A percentile compares a stretch with the other conserved stretches of the same genome.
These are phyloP conservation scores for Micromys minutus DNA, from an alignment of 2,113 vertebrate genomes.

Conservation along the genomic window DNA sequence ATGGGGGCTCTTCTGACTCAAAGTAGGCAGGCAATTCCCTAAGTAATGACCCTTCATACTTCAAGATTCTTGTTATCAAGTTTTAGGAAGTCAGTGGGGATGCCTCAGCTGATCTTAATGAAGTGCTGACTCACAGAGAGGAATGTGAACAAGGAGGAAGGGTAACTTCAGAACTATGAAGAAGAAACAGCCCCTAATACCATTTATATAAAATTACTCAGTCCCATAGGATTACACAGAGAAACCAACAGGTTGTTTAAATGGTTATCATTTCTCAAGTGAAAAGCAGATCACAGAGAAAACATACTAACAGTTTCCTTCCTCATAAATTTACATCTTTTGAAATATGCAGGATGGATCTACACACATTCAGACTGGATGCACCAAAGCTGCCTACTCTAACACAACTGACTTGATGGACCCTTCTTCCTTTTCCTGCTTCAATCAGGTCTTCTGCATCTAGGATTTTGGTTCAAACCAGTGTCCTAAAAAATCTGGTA, in stretches of 20 bases:
- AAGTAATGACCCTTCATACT: background rate
- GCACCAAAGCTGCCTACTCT: background rate
- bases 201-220: constrained; percentile 54
- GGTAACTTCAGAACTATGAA: constrained; percentile 40
- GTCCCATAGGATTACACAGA: background rate
- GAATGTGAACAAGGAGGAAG: constrained; percentile 6
- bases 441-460: background rate
- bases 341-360: constrained; percentile 34
- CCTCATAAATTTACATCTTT: constrained; percentile 45
- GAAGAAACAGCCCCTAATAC: constrained; percentile 49
- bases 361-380: constrained; percentile 24
- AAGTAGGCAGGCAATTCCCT: constrained; percentile 32
- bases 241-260: constrained; percentile 22
- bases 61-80: constrained; percentile 49
- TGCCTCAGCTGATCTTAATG: constrained; percentile 33
- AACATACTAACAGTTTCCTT: background rate
- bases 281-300: constrained; percentile 2
- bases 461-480: background rate
- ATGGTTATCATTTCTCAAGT: constrained; percentile 4
- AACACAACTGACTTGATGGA: constrained; percentile 34
- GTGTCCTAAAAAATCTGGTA: constrained; percentile 27
- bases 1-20: constrained; percentile 44
- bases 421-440: background rate
- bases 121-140: constrained; percentile 24
- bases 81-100: constrained; percentile 16